Percentiles rank a stretch among this genome's conserved stretches.
These are phyloP conservation scores for Macropus fuliginosus DNA, from an alignment of 2,797 vertebrate genomes.

Conservation along the genomic window DNA sequence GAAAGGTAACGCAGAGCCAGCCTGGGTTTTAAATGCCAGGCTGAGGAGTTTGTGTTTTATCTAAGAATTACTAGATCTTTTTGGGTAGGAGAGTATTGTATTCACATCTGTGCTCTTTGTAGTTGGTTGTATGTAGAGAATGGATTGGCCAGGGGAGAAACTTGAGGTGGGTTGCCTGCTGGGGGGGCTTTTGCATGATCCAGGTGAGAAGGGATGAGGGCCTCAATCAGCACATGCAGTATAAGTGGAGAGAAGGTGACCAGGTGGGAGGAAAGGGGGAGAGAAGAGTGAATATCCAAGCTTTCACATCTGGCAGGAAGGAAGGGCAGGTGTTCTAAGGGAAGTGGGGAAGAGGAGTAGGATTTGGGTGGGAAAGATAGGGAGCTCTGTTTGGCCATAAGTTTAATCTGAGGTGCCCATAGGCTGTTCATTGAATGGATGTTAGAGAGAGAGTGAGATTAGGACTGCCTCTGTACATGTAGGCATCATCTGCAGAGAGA, in stretches of 20 bases:
- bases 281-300: background rate
- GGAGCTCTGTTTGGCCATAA: no score
- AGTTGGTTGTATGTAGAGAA: background rate
- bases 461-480: background rate
- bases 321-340: background rate
- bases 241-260: background rate
- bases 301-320: background rate
- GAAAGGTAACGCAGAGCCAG: background rate
- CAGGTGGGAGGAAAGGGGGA: background rate
- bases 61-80: background rate
- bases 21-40: background rate
- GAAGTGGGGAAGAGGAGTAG: background rate
- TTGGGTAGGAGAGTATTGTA: background rate
- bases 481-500: background rate
- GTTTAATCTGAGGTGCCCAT: background rate
- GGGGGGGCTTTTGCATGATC: background rate
- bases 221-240: accelerated
- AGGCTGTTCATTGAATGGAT: no score
- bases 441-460: background rate
- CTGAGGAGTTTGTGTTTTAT: background rate
- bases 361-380: background rate
- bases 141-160: background rate
- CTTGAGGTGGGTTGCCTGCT: background rate
- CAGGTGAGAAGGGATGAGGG: background rate
- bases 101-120: background rate